Percentiles rank a stretch among this genome's conserved stretches.
phyloP scores from a whole-genome alignment of 2,113 vertebrate genomes.

The Monopterus albus region DNA sequence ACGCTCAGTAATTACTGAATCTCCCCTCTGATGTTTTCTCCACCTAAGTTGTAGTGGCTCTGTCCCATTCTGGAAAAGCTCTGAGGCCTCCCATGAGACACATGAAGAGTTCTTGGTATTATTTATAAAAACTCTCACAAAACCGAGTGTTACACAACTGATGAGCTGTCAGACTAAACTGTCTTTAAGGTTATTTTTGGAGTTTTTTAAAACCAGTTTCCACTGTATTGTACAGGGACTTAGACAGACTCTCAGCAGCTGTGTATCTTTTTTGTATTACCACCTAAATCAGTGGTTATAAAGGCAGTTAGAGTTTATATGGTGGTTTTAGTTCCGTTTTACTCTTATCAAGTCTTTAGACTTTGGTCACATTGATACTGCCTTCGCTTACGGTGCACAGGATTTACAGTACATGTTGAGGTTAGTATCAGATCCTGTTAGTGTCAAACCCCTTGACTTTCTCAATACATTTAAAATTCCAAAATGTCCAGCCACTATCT shows the following conservation, averaged over 20 bases:
- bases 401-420: too few species aligned
- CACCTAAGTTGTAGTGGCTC: not conserved
- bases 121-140: slow-evolving; percentile 41
- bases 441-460: not conserved
- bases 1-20: slow-evolving; percentile 17
- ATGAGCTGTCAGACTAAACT: slow-evolving; percentile 41
- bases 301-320: not conserved
- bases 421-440: not conserved
- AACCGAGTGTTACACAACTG: too few species aligned
- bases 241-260: slow-evolving; percentile 4
- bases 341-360: too few species aligned
- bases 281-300: not conserved
- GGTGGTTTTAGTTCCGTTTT: slow-evolving; percentile 8
- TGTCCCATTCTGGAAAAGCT: not conserved
- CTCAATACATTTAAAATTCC: too few species aligned
- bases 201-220: slow-evolving; percentile 28
- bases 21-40: slow-evolving; percentile 2
- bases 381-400: too few species aligned
- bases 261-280: not conserved
- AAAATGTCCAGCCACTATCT: too few species aligned
- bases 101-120: slow-evolving; percentile 35
- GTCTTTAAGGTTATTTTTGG: slow-evolving; percentile 61
- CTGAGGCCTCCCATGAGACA: slow-evolving; percentile 44
- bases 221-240: too few species aligned
- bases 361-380: too few species aligned